Percentiles rank a stretch among this genome's conserved stretches.
phyloP scores from a whole-genome alignment of 1,140 invertebrate species.

The Ptiloglossa arizonensis region DNA sequence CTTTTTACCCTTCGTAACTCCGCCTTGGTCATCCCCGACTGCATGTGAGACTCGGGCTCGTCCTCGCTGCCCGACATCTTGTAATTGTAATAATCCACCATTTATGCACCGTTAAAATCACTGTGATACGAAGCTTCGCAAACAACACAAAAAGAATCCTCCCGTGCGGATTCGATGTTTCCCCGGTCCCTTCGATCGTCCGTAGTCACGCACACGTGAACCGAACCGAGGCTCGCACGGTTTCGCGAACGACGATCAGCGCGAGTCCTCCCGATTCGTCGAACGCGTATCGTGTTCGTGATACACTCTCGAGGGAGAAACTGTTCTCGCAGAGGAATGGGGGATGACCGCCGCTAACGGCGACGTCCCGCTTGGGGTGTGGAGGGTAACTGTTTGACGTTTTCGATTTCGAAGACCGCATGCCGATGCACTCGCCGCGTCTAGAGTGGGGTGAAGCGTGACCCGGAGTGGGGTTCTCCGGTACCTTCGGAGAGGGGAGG shows the following conservation, averaged over 20 bases:
- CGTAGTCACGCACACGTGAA: neutral
- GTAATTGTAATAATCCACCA: slow-evolving; percentile 78
- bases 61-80: slow-evolving; percentile 81
- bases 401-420: slow-evolving; percentile 80
- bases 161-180: no score
- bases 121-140: neutral
- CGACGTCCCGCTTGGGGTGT: slow-evolving; percentile 60
- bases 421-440: slow-evolving; percentile 79
- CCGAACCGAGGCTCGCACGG: neutral
- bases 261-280: neutral
- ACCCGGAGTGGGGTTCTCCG: slow-evolving; percentile 67
- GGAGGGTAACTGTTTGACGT: slow-evolving; percentile 82
- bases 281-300: no score
- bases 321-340: neutral
- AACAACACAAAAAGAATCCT: neutral
- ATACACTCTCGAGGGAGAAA: neutral
- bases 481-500: slow-evolving; percentile 69
- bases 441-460: slow-evolving; percentile 70
- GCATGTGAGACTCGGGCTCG: slow-evolving; percentile 76
- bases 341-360: slow-evolving; percentile 37
- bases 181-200: no score
- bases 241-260: no score
- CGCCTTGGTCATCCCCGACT: slow-evolving; percentile 79
- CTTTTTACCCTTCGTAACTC: slow-evolving; percentile 78
- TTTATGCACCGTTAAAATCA: slow-evolving; percentile 57